Evolutionary conservation across 2,888 invertebrate genomes (phyloP).

Genomic region (Pristionchus exspectatus): DNA sequence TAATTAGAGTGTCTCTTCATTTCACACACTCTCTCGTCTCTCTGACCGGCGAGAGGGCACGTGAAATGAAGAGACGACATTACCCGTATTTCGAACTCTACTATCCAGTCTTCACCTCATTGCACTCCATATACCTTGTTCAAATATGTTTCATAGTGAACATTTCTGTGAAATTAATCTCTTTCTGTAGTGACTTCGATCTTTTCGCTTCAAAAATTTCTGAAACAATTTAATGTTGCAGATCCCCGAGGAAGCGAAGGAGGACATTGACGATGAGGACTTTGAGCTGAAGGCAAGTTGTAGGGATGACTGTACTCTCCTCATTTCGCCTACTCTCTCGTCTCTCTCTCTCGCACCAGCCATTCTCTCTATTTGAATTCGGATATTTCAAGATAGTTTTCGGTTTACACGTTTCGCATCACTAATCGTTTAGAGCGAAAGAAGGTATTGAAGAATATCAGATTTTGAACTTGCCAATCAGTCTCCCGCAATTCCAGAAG

Average conservation of each 20-base stretch:
- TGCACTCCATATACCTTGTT: too few species aligned
- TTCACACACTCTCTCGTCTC: not conserved
- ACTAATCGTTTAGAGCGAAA: too few species aligned
- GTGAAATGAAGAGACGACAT: too few species aligned
- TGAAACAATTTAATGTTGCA: too few species aligned
- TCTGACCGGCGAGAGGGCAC: too few species aligned
- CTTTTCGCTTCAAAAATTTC: too few species aligned
- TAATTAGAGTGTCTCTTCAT: not conserved
- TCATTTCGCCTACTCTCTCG: not conserved
- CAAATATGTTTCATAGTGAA: not conserved
- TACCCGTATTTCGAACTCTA: too few species aligned
- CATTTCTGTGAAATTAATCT: not conserved
- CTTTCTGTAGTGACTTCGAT: too few species aligned
- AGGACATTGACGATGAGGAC: conserved; percentile 34
- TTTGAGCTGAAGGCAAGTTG: conserved; percentile 32
- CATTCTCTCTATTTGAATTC: not conserved
- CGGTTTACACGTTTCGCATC: too few species aligned
- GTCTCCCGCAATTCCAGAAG: not conserved
- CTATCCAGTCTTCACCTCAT: too few species aligned
- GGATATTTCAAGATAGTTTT: not conserved
- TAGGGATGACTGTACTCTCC: not conserved
- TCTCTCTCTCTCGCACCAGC: not conserved
- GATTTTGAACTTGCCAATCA: too few species aligned
- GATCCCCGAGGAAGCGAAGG: not conserved
- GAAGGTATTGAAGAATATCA: too few species aligned